Conservation (phyloP, 30 jellyfish, hydroid and myxozoan species). For the Mastigias papua region DNA sequence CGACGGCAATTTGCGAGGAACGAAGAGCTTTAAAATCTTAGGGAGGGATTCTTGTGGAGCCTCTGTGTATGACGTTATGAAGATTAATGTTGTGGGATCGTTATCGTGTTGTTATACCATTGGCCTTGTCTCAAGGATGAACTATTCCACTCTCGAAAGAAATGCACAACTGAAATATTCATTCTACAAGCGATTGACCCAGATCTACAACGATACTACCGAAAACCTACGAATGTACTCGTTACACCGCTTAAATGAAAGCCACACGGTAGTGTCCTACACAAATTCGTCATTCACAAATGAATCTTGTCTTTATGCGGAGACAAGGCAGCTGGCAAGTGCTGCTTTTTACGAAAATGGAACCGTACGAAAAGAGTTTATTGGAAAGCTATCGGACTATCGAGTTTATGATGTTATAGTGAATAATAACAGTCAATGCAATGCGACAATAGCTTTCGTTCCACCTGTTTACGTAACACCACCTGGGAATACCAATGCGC, state of each 20-base stretch:
- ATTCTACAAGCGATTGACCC: constrained; percentile 12
- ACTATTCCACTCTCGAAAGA: background rate
- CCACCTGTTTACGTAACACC: constrained; percentile 26
- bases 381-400: constrained; percentile 8
- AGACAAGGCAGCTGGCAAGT: constrained; percentile 8
- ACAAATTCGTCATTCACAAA: constrained; percentile 54
- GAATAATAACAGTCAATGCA: constrained; percentile 39
- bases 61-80: constrained; percentile 49
- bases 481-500: constrained; percentile 45
- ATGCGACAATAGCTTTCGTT: constrained; percentile 9
- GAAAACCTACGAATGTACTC: constrained; percentile 26
- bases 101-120: constrained; percentile 70
- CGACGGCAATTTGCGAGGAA: background rate
- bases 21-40: constrained; percentile 33
- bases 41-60: constrained; percentile 81
- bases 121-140: background rate
- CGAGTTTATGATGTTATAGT: constrained; percentile 30
- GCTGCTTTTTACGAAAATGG: constrained; percentile 35
- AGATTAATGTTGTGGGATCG: constrained; percentile 33
- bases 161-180: constrained; percentile 13
- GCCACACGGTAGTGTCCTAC: background rate
- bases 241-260: background rate
- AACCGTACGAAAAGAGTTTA: constrained; percentile 15
- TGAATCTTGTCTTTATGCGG: constrained; percentile 30
- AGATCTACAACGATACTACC: constrained; percentile 34